phyloP scores from a whole-genome alignment of 2,113 vertebrate species.

The Sprattus sprattus region DNA sequence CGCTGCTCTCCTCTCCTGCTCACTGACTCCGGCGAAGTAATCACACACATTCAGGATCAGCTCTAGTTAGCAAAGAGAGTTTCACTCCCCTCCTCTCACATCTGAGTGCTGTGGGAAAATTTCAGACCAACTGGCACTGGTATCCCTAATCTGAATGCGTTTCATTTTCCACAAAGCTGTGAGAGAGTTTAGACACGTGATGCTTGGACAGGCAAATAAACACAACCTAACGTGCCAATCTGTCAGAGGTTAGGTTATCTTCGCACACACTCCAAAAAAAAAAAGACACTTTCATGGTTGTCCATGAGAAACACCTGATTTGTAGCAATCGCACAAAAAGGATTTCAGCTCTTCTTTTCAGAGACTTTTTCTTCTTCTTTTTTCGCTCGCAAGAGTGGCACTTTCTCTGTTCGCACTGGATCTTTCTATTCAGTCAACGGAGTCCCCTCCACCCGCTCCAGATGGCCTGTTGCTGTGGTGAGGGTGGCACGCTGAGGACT shows the following conservation, averaged over 20 bases:
- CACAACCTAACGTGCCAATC: background rate
- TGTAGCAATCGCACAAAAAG: conserved; percentile 4
- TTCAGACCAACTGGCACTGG: conserved; percentile 17
- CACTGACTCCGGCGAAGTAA: conserved; percentile 14
- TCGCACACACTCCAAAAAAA: background rate
- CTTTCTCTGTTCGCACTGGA: conserved; percentile 39
- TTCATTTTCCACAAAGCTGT: conserved; percentile 16
- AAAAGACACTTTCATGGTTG: background rate
- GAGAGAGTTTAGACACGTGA: conserved; percentile 11
- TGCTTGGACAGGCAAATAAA: background rate
- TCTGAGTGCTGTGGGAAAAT: conserved; percentile 15
- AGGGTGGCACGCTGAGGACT: conserved; percentile 55
- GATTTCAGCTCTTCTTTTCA: background rate
- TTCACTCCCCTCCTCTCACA: background rate
- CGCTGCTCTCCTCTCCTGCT: conserved; percentile 18
- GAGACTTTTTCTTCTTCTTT: background rate
- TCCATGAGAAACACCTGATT: conserved; percentile 14
- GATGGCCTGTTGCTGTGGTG: conserved; percentile 54
- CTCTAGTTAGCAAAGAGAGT: conserved; percentile 4
- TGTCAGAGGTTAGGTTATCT: background rate
- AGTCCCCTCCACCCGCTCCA: conserved; percentile 50
- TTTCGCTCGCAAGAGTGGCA: no score
- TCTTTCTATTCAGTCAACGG: conserved; percentile 46
- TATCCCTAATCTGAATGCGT: conserved; percentile 12
- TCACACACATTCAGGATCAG: conserved; percentile 16